Conservation (phyloP, 2,113 vertebrate species). For the Cinclus mexicanus region DNA sequence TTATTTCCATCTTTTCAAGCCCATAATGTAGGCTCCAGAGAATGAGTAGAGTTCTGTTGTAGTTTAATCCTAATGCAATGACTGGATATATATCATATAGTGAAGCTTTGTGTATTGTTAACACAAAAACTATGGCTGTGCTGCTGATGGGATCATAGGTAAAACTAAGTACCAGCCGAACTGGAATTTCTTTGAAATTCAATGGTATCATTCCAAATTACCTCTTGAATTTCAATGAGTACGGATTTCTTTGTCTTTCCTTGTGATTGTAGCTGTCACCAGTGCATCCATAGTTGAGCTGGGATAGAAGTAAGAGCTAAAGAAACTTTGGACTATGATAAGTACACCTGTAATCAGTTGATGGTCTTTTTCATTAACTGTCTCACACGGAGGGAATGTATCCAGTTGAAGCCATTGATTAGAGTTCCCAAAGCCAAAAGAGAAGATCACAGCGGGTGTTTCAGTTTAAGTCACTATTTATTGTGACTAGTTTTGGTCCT, state of each 20-base stretch:
- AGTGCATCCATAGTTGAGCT: background rate
- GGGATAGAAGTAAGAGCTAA: background rate
- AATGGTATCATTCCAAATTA: background rate
- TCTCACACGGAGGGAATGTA: background rate
- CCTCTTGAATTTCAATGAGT: background rate
- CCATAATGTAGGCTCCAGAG: background rate
- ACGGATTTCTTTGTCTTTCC: background rate
- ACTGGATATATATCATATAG: background rate
- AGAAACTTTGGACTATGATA: background rate
- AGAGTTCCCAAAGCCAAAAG: background rate
- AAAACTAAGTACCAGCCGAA: background rate
- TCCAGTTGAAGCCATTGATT: background rate
- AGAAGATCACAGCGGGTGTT: background rate
- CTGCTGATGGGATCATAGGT: background rate
- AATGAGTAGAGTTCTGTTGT: background rate
- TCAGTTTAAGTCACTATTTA: background rate
- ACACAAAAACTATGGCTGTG: background rate
- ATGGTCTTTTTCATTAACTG: background rate
- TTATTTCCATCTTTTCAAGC: background rate
- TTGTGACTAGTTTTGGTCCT: background rate
- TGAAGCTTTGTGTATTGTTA: background rate
- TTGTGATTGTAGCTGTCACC: background rate
- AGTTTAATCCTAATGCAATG: background rate
- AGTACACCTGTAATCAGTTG: background rate
- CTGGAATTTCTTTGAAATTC: background rate